Conservation (phyloP, 1,140 invertebrate genomes). For the Papilio polytes region DNA sequence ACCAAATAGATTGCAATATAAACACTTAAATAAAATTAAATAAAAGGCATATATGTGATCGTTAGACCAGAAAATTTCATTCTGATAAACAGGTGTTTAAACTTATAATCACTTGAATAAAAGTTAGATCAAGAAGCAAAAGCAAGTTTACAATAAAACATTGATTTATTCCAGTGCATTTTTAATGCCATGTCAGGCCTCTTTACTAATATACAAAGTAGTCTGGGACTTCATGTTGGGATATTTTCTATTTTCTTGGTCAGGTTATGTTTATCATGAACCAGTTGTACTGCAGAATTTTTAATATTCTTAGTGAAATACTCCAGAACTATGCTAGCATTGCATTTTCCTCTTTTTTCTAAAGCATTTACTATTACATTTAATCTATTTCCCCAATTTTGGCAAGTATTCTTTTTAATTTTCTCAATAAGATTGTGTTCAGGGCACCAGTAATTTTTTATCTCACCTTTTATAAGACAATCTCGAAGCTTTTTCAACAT, state of each 20-base stretch:
- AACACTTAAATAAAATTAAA: too few species aligned
- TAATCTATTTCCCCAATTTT: conserved; percentile 57
- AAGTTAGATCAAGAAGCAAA: neutral
- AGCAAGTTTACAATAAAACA: neutral
- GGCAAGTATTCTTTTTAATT: conserved; percentile 54
- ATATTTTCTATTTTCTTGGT: neutral
- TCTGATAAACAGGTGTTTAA: too few species aligned
- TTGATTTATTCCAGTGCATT: neutral
- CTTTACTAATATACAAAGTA: too few species aligned
- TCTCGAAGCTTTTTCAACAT: conserved; percentile 59
- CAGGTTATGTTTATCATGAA: neutral
- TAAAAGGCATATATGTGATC: too few species aligned
- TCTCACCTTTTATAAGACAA: conserved; percentile 46
- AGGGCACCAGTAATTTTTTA: conserved; percentile 61
- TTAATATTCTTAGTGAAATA: conserved; percentile 49
- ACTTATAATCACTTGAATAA: neutral
- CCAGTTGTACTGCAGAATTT: neutral
- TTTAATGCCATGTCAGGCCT: too few species aligned
- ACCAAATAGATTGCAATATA: too few species aligned
- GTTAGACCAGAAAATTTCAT: too few species aligned
- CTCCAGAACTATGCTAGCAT: conserved; percentile 49
- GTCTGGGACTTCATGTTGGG: too few species aligned
- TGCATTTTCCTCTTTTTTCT: conserved; percentile 44
- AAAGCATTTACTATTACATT: conserved; percentile 53
- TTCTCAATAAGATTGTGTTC: conserved; percentile 57